These are phyloP conservation scores for Rhamnusium bicolor DNA, from an alignment of 2,888 invertebrate species.

Conservation along the genomic window DNA sequence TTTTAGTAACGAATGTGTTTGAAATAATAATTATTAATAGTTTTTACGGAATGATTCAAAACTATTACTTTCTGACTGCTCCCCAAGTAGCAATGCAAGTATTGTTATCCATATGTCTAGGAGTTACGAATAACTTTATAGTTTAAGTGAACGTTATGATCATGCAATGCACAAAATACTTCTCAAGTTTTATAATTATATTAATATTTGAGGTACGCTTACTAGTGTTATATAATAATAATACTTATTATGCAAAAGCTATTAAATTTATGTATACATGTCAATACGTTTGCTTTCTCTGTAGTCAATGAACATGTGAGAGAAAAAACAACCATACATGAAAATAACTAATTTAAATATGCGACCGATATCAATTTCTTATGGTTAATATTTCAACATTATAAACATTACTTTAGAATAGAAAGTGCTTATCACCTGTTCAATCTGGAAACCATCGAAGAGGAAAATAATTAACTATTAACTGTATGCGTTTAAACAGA, in stretches of 20 bases:
- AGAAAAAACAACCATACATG: not conserved
- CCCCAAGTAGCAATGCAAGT: too few species aligned
- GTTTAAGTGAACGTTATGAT: not conserved
- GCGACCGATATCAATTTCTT: not conserved
- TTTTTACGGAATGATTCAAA: too few species aligned
- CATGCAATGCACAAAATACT: not conserved
- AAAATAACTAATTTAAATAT: not conserved
- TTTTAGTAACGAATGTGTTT: too few species aligned
- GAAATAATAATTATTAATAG: too few species aligned
- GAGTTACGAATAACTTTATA: not conserved
- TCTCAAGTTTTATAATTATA: not conserved
- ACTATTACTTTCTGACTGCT: too few species aligned
- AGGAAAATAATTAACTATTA: not conserved
- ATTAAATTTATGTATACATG: not conserved
- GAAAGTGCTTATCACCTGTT: conserved; percentile 7
- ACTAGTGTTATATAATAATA: not conserved
- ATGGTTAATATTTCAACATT: not conserved
- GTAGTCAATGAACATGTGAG: not conserved
- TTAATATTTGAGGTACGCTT: not conserved
- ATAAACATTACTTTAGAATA: not conserved
- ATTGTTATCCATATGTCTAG: too few species aligned
- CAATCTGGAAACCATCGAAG: not conserved
- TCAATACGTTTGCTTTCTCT: not conserved
- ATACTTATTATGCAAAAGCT: not conserved
- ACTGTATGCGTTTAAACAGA: conserved; percentile 4